Conservation (phyloP, 35 echinoderm and acorn worm species). For the Acanthaster planci region DNA sequence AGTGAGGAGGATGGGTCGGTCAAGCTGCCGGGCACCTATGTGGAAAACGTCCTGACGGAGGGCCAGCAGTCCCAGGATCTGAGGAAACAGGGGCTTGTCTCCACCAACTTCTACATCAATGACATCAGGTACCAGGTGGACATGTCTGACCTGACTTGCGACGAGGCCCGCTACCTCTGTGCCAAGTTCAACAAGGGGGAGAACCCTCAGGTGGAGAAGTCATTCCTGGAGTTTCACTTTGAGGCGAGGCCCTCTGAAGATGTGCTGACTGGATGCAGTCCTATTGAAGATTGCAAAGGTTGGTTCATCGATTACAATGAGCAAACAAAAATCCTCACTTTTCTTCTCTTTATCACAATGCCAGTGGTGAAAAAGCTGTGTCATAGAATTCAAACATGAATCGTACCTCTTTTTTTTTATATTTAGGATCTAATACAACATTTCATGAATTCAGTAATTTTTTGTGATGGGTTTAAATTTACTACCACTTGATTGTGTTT, state of each 20-base stretch:
- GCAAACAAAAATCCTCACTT: not conserved
- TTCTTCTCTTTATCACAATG: not conserved
- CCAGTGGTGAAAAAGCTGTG: not conserved
- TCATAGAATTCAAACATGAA: not conserved
- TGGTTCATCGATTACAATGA: not conserved
- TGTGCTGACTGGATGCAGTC: not conserved
- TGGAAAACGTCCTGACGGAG: not conserved
- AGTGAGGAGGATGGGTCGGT: not conserved
- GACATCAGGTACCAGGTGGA: conserved; percentile 40
- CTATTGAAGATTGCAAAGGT: conserved; percentile 23
- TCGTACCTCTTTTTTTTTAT: not conserved
- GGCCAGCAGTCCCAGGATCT: conserved; percentile 5
- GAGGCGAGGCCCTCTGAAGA: not conserved
- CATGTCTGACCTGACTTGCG: conserved; percentile 1
- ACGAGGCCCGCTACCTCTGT: conserved; percentile 38
- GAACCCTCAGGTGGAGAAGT: conserved; percentile 21
- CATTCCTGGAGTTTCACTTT: not conserved
- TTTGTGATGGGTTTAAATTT: no score
- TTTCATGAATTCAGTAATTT: not conserved
- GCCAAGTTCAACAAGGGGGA: conserved; percentile 56
- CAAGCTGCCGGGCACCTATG: not conserved
- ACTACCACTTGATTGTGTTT: no score
- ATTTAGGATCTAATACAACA: not conserved
- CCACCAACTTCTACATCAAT: not conserved
- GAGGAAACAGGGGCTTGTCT: not conserved